These are phyloP conservation scores for Ophion obscuratus DNA, from an alignment of 2,888 invertebrate genomes.

Conservation along the genomic window DNA sequence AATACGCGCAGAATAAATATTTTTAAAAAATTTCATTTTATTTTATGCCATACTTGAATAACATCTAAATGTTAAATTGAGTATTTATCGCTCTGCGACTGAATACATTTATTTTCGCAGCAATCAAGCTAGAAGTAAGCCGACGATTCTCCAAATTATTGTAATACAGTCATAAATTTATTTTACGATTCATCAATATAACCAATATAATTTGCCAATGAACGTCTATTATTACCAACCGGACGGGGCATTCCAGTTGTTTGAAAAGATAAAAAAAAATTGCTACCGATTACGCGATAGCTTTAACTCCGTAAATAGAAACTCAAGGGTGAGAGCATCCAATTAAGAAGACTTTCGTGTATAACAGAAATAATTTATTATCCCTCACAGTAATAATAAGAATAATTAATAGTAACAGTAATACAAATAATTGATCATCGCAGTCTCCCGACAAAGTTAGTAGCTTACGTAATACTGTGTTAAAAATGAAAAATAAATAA, in stretches of 20 bases:
- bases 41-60: not conserved
- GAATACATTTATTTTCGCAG: not conserved
- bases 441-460: not conserved
- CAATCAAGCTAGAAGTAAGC: not conserved
- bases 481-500: not conserved
- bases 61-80: not conserved
- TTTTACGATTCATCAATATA: not conserved
- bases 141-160: not conserved
- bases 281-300: not conserved
- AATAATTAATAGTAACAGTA: not conserved
- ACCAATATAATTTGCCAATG: not conserved
- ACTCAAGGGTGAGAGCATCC: not conserved
- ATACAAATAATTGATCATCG: not conserved
- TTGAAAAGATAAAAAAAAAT: not conserved
- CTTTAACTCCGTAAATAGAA: not conserved
- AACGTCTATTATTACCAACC: not conserved
- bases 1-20: not conserved
- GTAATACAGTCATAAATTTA: not conserved
- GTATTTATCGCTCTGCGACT: not conserved
- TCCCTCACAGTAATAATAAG: not conserved
- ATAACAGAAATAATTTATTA: not conserved
- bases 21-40: not conserved
- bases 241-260: not conserved
- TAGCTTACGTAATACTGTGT: not conserved
- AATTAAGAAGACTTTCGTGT: not conserved